Base-by-base conservation (phyloP, 2,113 vertebrate species). In the Halichoeres trimaculatus region DNA sequence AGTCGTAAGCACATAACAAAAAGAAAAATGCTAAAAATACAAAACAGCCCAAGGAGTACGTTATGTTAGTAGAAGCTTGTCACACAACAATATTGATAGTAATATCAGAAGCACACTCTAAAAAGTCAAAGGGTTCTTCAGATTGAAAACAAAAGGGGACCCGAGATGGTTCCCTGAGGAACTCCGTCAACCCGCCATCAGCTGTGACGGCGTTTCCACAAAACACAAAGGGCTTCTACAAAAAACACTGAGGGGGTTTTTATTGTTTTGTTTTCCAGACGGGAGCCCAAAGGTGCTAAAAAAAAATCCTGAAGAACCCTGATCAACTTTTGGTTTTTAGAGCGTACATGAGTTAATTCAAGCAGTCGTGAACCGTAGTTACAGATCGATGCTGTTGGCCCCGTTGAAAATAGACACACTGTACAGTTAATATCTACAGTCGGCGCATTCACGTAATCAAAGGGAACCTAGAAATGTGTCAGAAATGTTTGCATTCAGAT, bases 1-100 rank as follows among this genome's bases (percentile, higher is more conserved):
- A 81, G 26, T 82, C 35, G 5, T 70, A 71, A 90, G 84, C 80
- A 84, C 84, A 80, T 53, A 78, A 79, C 74, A 83, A 88, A 89
- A 80, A 71, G 9, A 87, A 83, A 90, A 80, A 74, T 76, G 84
- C 81, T 66, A 78, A 84, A 79, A 81, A 74, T 90, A 88, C 71
- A 73, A 80, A 90, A 85, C 89, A 90, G 87, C 87, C 90, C 75
- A 80, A 84, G 81, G 71, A 89, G 76, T 78, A 83, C 77, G 5
- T 78, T 63, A 82, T 84, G 86, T 90, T 89, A 88, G 74, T 79
- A 86, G 81, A 88, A 91, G 87, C 87, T 87, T 56, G 72, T 81
- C 86, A 88, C 84, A 89, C 85, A 78, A 90, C 86, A 91, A 87
- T 88, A 90, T 74, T 84, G 65, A 88, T 73, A 86, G 64, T 77